Conservation (phyloP, 2,113 vertebrate genomes). For the Echinops telfairi region DNA sequence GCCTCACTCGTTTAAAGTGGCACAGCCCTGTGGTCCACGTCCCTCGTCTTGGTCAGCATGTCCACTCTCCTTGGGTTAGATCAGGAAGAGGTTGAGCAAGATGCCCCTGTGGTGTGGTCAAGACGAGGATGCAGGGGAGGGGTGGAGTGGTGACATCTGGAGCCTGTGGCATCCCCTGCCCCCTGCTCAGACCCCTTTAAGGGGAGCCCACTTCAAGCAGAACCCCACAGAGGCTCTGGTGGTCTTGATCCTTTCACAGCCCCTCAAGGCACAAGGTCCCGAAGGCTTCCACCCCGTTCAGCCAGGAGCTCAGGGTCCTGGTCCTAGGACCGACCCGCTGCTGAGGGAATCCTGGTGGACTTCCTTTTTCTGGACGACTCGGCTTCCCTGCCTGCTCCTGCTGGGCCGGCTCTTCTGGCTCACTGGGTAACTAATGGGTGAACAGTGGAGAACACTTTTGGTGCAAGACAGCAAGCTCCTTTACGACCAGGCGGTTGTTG, state of each 20-base stretch:
- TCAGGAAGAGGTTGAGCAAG: accelerated
- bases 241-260: background rate
- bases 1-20: accelerated
- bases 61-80: background rate
- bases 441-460: background rate
- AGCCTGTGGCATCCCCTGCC: background rate
- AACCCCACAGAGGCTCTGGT: too few species aligned
- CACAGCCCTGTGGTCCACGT: accelerated
- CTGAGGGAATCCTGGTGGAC: background rate
- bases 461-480: too few species aligned
- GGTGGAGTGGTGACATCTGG: too few species aligned
- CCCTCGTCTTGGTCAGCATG: accelerated
- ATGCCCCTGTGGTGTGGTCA: too few species aligned
- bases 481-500: background rate
- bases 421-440: too few species aligned
- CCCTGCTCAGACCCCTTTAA: background rate
- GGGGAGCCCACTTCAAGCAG: background rate
- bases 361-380: background rate
- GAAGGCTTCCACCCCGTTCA: too few species aligned
- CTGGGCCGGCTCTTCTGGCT: background rate
- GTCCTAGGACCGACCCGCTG: background rate
- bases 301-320: background rate
- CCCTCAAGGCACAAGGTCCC: background rate
- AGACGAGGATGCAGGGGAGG: background rate
- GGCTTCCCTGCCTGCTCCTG: background rate